Evolutionary conservation across 2,797 vertebrate species (phyloP).

Genomic region (Notolepis coatsorum): DNA sequence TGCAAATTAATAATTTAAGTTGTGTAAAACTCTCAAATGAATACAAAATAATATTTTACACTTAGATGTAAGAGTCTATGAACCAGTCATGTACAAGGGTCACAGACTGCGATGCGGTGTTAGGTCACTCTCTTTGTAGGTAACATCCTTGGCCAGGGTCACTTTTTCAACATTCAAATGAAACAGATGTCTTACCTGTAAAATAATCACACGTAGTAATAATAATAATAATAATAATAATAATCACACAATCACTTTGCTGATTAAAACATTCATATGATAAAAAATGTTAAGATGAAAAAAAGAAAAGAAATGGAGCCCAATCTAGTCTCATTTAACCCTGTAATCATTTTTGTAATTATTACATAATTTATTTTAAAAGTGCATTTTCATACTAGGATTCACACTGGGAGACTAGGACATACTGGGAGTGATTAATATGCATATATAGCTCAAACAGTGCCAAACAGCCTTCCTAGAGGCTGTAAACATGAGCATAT

Average conservation of each 20-base stretch:
- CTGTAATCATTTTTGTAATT: not conserved
- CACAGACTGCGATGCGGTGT: constrained; percentile 33
- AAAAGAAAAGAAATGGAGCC: constrained; percentile 6
- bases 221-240: too few species aligned
- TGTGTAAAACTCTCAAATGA: constrained; percentile 59
- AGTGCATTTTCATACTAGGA: constrained; percentile 3
- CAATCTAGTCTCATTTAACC: not conserved
- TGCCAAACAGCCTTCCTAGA: not conserved
- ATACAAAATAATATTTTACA: constrained; percentile 49
- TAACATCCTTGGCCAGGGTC: constrained; percentile 50
- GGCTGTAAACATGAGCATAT: not conserved
- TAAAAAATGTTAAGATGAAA: not conserved
- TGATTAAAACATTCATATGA: constrained; percentile 7
- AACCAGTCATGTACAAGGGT: constrained; percentile 48
- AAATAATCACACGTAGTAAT: not conserved
- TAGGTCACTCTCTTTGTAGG: constrained; percentile 45
- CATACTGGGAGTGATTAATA: not conserved
- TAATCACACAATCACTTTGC: not conserved
- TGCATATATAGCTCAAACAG: not conserved
- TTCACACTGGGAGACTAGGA: not conserved
- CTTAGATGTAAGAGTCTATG: constrained; percentile 51
- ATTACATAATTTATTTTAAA: not conserved
- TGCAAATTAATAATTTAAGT: constrained; percentile 67
- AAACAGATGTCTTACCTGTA: not conserved
- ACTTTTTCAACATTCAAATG: not conserved